Conservation (phyloP, 2,797 vertebrate genomes). For the Acrossocheilus wenchowensis region DNA sequence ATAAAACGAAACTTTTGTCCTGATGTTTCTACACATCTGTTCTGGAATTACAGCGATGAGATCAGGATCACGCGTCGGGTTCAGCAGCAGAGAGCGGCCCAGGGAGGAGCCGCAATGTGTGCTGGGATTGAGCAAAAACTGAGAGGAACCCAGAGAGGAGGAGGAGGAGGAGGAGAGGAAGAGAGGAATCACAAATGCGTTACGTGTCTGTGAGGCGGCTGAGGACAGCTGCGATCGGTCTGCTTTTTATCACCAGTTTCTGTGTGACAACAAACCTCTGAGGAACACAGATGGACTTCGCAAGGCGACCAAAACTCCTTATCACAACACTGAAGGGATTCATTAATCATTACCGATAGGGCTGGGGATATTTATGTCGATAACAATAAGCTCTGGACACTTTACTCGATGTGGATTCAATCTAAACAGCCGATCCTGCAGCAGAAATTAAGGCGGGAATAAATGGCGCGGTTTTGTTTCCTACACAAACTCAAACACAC, state of each 20-base stretch:
- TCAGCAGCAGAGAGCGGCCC: too few relatives aligned
- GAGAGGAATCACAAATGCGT: not conserved
- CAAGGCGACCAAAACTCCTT: not conserved
- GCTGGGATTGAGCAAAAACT: not conserved
- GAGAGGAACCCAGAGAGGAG: not conserved
- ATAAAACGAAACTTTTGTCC: not conserved
- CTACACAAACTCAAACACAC: not conserved
- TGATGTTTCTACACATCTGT: not conserved
- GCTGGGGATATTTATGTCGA: not conserved
- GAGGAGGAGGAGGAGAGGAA: too few relatives aligned
- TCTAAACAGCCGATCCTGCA: not conserved
- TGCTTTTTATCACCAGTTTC: not conserved
- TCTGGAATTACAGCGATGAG: slow-evolving; percentile 44
- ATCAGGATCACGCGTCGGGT: slow-evolving; percentile 26
- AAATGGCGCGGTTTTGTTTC: not conserved
- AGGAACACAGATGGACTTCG: not conserved
- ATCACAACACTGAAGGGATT: not conserved
- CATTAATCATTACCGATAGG: not conserved
- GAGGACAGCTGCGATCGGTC: slow-evolving; percentile 4
- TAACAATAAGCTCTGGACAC: not conserved
- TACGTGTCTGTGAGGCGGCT: not conserved
- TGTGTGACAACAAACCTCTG: not conserved
- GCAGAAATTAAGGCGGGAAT: not conserved
- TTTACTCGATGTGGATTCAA: not conserved
- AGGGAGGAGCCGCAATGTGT: not conserved